Base-by-base conservation (phyloP, 2,888 invertebrate species). In the Temnothorax ravouxi region DNA sequence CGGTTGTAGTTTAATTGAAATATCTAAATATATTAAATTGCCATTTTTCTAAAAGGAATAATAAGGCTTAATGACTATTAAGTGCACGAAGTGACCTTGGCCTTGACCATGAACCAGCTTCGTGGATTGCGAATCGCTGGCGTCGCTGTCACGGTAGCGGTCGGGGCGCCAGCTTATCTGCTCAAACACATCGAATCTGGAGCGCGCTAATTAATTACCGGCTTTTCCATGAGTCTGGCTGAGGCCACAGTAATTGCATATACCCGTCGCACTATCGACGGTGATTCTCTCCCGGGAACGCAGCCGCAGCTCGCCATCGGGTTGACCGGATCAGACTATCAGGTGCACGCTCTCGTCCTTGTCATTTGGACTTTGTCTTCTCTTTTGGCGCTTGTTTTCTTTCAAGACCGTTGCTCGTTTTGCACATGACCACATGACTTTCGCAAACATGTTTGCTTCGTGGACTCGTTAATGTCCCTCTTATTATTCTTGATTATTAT, bases 191-290 rank as follows among this genome's bases (percentile, higher is more conserved):
- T 91, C 90, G 90, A 91, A 88, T 90, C 89, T 90, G 86, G 90
- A 91, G 88, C 90, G 88, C 88, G 90, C 88, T 90, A 90, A 90
- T 87, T 89, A 90, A 90, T 91, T 91, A 90, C 91, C 87, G 86
- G 89, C 89, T 91, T 90, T 90, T 89, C 89, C 91, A 88, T 88
- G 89, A 89, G 76, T 84, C 88, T 62, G 85, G 83, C 74, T 77
- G 85, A 85, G 84, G 85, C 84, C 86, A 83, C 86, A 83, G 89
- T 89, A 89, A 90, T 90, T 89, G 88, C 90, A 85, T 82, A 86
- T 82, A 86, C 79, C 75, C 88, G 89, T 86, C 67, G 89, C 84
- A 84, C 88, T 87, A 89, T 89, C 89, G 86, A 86, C 84, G 90
- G 88, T 87, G 88, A 90, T 86, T 88, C 89, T 90, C 89, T 83